Evolutionary conservation across 2,797 vertebrate species (phyloP).

Genomic region (Gallinago stenura): DNA sequence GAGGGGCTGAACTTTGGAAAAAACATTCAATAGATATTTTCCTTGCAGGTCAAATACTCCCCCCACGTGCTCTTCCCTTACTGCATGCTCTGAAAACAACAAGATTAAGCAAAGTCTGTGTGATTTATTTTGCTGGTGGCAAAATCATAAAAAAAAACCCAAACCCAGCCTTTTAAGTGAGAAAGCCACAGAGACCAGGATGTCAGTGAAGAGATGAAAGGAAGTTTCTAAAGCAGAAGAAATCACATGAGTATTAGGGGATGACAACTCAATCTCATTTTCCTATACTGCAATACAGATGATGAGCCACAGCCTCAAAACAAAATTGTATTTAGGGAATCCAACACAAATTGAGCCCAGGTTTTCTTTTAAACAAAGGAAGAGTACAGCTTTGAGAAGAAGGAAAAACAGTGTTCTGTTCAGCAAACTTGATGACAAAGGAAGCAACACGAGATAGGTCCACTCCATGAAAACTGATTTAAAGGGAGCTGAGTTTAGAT

Average conservation of each 20-base stretch:
- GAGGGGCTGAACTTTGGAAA: neutral
- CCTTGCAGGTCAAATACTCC: neutral
- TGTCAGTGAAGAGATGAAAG: neutral
- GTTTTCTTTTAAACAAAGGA: neutral
- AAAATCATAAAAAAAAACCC: neutral
- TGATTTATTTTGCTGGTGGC: constrained; percentile 1
- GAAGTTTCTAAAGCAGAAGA: neutral
- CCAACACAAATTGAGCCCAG: neutral
- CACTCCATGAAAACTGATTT: neutral
- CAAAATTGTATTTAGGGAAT: neutral
- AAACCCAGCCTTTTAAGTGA: neutral
- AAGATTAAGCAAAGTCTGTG: neutral
- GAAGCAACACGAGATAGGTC: neutral
- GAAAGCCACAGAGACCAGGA: neutral
- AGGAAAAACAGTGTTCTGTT: neutral
- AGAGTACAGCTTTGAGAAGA: neutral
- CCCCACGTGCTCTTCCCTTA: neutral
- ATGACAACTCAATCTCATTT: constrained; percentile 20
- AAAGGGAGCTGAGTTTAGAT: neutral
- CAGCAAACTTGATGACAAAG: neutral
- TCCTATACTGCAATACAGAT: neutral
- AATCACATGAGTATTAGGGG: neutral
- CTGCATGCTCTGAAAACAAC: neutral
- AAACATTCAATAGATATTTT: neutral
- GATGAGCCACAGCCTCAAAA: neutral